These are phyloP conservation scores for Hiodon alosoides DNA, from an alignment of 2,113 vertebrate genomes.

Conservation along the genomic window DNA sequence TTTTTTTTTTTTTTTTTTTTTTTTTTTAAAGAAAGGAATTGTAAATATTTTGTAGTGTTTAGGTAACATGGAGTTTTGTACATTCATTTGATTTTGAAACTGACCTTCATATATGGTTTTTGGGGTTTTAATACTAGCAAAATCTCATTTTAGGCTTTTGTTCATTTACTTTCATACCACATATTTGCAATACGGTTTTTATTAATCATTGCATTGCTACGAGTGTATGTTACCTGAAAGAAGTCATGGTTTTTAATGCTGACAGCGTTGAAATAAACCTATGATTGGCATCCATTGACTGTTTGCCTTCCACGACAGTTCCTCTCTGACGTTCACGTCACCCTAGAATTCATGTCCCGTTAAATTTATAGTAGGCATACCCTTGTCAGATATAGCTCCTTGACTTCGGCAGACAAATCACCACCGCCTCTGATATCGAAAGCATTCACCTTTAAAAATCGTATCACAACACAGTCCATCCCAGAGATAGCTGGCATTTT, in stretches of 20 bases:
- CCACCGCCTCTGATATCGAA: too few relatives aligned
- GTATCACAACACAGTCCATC: too few relatives aligned
- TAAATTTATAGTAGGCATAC: too few relatives aligned
- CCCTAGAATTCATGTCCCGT: neutral
- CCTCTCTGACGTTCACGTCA: neutral
- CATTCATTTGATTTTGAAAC: too few relatives aligned
- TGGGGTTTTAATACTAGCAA: too few relatives aligned
- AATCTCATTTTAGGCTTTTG: slow-evolving; percentile 30
- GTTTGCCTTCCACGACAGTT: neutral
- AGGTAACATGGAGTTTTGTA: neutral
- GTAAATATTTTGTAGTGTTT: slow-evolving; percentile 54
- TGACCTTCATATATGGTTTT: too few relatives aligned
- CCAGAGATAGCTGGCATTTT: too few relatives aligned
- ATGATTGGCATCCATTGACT: slow-evolving; percentile 34
- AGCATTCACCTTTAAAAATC: too few relatives aligned
- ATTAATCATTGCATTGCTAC: slow-evolving; percentile 33
- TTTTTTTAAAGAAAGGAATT: slow-evolving; percentile 32
- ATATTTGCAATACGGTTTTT: slow-evolving; percentile 38
- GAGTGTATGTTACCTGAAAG: slow-evolving; percentile 37
- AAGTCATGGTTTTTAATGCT: slow-evolving; percentile 38
- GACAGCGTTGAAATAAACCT: slow-evolving; percentile 57
- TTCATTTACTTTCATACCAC: slow-evolving; percentile 36
- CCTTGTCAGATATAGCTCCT: too few relatives aligned
- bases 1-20: slow-evolving; percentile 23
- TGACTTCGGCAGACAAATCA: too few relatives aligned